Conservation (phyloP, 2,888 invertebrate species). For the Tinea trinotella region DNA sequence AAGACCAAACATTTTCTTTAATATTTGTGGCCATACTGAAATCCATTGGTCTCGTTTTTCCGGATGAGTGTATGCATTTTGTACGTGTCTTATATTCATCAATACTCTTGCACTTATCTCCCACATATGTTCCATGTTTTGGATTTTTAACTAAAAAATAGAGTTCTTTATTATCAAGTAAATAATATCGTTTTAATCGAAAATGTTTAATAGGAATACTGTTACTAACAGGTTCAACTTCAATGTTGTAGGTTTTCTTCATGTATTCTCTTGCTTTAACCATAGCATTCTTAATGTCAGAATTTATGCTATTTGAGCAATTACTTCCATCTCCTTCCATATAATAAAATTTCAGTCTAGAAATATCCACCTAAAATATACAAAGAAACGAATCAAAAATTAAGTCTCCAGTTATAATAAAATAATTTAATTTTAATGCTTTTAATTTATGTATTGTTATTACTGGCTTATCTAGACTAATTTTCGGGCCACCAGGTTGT, state of each 20-base stretch:
- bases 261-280: conserved; percentile 68
- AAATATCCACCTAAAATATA: conserved; percentile 66
- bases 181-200: not conserved
- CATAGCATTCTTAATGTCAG: conserved; percentile 73
- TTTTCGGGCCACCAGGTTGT: conserved; percentile 55
- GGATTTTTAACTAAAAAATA: conserved; percentile 68
- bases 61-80: conserved; percentile 76
- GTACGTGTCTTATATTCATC: conserved; percentile 74
- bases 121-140: conserved; percentile 76
- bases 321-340: conserved; percentile 84
- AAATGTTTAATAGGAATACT: not conserved
- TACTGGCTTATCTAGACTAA: conserved; percentile 59
- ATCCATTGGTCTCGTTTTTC: conserved; percentile 73
- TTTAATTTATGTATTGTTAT: conserved; percentile 9
- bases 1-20: conserved; percentile 74
- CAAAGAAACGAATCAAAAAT: not conserved
- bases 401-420: no score
- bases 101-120: conserved; percentile 74
- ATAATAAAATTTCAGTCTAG: conserved; percentile 81
- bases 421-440: not conserved
- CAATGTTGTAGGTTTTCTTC: conserved; percentile 62
- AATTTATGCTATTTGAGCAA: conserved; percentile 71
- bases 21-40: conserved; percentile 74
- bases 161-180: not conserved
- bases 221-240: conserved; percentile 67